Conservation (phyloP, 2,797 vertebrate species). For the Epinephelus malabaricus region DNA sequence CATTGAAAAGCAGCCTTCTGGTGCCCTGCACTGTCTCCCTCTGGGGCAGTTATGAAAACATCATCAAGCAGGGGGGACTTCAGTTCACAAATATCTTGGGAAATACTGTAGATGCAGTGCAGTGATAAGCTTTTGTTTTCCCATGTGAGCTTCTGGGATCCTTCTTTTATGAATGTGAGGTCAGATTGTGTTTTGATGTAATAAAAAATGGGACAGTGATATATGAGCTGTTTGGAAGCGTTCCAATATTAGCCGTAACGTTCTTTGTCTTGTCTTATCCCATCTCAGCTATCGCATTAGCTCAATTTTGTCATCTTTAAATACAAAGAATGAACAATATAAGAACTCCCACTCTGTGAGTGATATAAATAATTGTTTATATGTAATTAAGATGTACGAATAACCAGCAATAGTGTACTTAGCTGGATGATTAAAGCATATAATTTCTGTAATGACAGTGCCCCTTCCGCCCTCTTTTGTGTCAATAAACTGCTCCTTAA, state of each 20-base stretch:
- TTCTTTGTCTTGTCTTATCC: constrained; percentile 7
- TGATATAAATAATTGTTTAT: background rate
- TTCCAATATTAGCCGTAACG: constrained; percentile 19
- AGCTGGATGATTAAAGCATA: background rate
- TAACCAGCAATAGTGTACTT: background rate
- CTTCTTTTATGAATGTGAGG: constrained; percentile 37
- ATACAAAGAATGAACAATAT: background rate
- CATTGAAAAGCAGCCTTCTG: constrained; percentile 51
- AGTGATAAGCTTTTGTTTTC: constrained; percentile 26
- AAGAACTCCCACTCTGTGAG: background rate
- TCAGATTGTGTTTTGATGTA: constrained; percentile 40
- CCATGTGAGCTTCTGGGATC: constrained; percentile 4
- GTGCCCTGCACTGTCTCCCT: constrained; percentile 43
- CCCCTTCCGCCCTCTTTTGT: background rate
- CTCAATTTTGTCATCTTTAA: background rate
- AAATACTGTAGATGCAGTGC: constrained; percentile 36
- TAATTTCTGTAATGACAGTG: background rate
- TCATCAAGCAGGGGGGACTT: constrained; percentile 36
- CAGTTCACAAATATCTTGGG: constrained; percentile 46
- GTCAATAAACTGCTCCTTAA: background rate
- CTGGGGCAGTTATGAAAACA: constrained; percentile 50
- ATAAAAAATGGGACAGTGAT: constrained; percentile 39
- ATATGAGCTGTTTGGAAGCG: constrained; percentile 34
- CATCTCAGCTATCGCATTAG: background rate
- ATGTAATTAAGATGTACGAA: background rate